Evolutionary conservation across 2,888 invertebrate genomes (phyloP).

Genomic region (Troides aeacus): DNA sequence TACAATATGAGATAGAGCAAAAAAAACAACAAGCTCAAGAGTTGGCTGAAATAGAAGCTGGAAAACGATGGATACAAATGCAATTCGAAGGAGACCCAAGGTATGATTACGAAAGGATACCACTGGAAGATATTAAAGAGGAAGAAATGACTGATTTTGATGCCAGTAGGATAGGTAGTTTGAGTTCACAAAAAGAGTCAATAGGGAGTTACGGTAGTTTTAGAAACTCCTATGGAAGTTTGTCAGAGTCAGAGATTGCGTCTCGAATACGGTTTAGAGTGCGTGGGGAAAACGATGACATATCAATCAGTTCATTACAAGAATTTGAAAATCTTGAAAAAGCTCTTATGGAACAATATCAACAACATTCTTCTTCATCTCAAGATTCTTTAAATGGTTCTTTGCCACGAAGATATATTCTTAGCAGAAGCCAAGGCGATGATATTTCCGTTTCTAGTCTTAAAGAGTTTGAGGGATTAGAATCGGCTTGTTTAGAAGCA

Average conservation of each 20-base stretch:
- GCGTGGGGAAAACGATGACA: conserved; percentile 93
- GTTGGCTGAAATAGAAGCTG: conserved; percentile 83
- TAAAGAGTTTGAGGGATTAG: conserved; percentile 95
- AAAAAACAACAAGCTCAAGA: conserved; percentile 72
- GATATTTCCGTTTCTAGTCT: conserved; percentile 92
- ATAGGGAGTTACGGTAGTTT: conserved; percentile 90
- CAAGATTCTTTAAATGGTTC: conserved; percentile 93
- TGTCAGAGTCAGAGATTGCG: conserved; percentile 94
- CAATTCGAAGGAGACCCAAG: conserved; percentile 89
- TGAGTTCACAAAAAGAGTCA: conserved; percentile 88
- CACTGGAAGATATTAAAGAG: conserved; percentile 94
- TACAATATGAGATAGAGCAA: conserved; percentile 85
- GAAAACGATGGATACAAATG: conserved; percentile 94
- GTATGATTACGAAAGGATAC: conserved; percentile 90
- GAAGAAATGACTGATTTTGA: conserved; percentile 94
- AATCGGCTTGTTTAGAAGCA: conserved; percentile 92
- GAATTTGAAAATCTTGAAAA: conserved; percentile 96
- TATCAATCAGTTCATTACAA: conserved; percentile 94
- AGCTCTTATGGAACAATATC: conserved; percentile 89
- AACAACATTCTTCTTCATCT: conserved; percentile 87
- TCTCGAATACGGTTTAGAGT: conserved; percentile 91
- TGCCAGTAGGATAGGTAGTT: conserved; percentile 87
- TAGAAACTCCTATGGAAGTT: conserved; percentile 93
- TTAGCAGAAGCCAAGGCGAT: conserved; percentile 89
- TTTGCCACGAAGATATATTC: conserved; percentile 84